A percentile compares a stretch with the other conserved stretches of the same genome.
phyloP scores from a whole-genome alignment of 2,797 vertebrate genomes.

The Melanotaenia maccullochi region DNA sequence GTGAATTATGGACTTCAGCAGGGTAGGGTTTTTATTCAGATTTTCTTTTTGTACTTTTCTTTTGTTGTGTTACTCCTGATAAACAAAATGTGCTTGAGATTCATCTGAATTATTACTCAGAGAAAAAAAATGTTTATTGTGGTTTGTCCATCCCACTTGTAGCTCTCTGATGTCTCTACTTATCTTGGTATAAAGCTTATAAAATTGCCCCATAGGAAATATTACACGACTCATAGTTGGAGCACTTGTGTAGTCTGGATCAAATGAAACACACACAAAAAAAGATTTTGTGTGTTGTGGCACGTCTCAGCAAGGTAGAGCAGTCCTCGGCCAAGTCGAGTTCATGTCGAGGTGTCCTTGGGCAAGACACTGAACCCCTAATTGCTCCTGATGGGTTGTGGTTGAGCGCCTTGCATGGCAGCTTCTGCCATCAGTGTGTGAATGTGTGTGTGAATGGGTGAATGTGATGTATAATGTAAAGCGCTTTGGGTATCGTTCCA shows the following conservation, averaged over 20 bases:
- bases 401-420: too few relatives aligned
- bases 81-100: background rate
- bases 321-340: too few relatives aligned
- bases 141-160: slow-evolving; percentile 6
- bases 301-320: too few relatives aligned
- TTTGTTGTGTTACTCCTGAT: background rate
- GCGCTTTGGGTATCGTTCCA: too few relatives aligned
- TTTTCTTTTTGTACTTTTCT: background rate
- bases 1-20: background rate
- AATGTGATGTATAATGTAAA: too few relatives aligned
- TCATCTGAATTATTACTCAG: slow-evolving; percentile 5
- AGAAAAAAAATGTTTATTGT: background rate
- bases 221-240: slow-evolving; percentile 7
- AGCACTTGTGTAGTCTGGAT: background rate
- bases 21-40: background rate
- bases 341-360: too few relatives aligned
- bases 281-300: background rate
- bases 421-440: too few relatives aligned
- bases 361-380: too few relatives aligned
- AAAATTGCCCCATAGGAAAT: slow-evolving; percentile 5
- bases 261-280: slow-evolving; percentile 4
- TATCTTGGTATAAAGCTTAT: slow-evolving; percentile 1
- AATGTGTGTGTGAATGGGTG: too few relatives aligned
- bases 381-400: too few relatives aligned
- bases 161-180: background rate